A percentile compares a stretch with the other conserved stretches of the same genome.
Conservation (phyloP, 2,113 vertebrate genomes). For the Plecturocebus donacophilus region DNA sequence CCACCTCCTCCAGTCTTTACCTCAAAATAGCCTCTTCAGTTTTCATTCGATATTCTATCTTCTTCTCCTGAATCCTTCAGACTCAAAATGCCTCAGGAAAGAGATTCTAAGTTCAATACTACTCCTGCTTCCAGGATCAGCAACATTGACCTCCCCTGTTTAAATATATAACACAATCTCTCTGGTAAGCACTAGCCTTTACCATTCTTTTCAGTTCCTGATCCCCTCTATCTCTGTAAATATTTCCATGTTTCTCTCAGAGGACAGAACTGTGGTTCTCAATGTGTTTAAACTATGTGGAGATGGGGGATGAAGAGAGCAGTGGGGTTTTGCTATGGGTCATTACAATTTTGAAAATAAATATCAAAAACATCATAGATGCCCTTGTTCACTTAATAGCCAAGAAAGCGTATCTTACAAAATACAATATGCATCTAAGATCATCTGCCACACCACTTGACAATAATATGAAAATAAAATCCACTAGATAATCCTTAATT, state of each 20-base stretch:
- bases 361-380: background rate
- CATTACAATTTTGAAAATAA: background rate
- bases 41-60: constrained; percentile 25
- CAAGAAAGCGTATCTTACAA: constrained; percentile 25
- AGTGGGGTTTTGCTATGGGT: background rate
- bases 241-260: background rate
- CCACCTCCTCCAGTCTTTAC: background rate
- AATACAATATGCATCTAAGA: background rate
- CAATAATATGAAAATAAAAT: constrained; percentile 38
- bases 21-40: background rate
- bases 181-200: background rate
- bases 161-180: background rate
- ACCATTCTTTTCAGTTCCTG: background rate
- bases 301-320: background rate
- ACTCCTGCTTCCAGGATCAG: background rate
- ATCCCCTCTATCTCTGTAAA: background rate
- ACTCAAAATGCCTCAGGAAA: background rate
- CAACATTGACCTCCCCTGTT: background rate
- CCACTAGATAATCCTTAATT: background rate
- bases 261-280: background rate
- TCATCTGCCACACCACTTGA: background rate
- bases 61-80: constrained; percentile 24
- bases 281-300: background rate
- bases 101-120: background rate
- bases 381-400: background rate